Percentiles rank a stretch among this genome's conserved stretches.
These are phyloP conservation scores for Trichonephila clavata DNA, from an alignment of 1,140 invertebrate species.

Conservation along the genomic window DNA sequence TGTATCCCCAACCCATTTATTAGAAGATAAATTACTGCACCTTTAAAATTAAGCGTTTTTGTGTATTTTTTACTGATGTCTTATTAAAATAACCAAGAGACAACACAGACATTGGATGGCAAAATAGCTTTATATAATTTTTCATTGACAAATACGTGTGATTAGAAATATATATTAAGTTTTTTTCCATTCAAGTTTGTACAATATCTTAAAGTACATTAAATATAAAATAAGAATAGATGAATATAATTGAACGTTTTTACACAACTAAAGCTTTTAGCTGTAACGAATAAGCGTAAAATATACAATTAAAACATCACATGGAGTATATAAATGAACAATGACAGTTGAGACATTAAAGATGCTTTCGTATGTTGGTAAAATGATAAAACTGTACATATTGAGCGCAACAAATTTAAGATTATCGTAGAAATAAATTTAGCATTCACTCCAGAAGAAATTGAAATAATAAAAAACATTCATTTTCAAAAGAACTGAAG, in stretches of 20 bases:
- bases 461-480: not conserved
- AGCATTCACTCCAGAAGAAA: not conserved
- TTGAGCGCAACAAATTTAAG: too few relatives aligned
- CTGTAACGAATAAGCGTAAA: conserved; percentile 46
- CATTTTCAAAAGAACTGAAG: not conserved
- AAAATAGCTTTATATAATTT: conserved; percentile 61
- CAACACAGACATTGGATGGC: not conserved
- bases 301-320: conserved; percentile 60
- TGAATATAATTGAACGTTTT: conserved; percentile 2
- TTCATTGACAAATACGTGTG: conserved; percentile 59
- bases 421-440: not conserved
- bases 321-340: conserved; percentile 40
- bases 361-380: not conserved
- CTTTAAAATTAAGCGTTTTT: too few relatives aligned
- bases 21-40: too few relatives aligned
- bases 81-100: not conserved
- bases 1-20: too few relatives aligned
- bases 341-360: not conserved
- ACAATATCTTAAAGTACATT: conserved; percentile 50
- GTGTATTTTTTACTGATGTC: too few relatives aligned
- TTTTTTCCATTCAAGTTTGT: conserved; percentile 19
- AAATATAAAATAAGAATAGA: conserved; percentile 22
- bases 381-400: conserved; percentile 12
- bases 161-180: too few relatives aligned
- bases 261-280: not conserved